Evolutionary conservation across 92 coral and sea anemone genomes (phyloP).

Genomic region (Pocillopora grandis): DNA sequence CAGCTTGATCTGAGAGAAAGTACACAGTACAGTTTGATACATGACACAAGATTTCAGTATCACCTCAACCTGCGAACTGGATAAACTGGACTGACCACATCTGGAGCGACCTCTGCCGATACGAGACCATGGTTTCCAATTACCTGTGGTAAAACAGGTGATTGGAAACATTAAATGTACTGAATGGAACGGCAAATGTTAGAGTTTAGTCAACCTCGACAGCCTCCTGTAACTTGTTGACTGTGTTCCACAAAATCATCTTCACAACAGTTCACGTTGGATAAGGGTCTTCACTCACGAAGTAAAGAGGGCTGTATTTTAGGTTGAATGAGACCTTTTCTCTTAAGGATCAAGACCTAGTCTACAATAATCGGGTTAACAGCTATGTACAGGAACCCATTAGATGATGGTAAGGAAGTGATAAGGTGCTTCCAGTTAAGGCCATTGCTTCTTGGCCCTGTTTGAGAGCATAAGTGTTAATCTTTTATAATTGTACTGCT

Average conservation of each 20-base stretch:
- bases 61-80: slow-evolving; percentile 63
- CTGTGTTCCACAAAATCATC: not conserved
- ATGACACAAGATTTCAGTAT: slow-evolving; percentile 89
- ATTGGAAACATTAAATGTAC: not conserved
- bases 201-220: not conserved
- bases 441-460: no score
- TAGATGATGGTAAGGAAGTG: no score
- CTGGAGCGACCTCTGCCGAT: slow-evolving; percentile 50
- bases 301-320: no score
- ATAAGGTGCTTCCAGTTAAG: no score
- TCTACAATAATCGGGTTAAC: no score
- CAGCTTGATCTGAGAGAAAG: slow-evolving; percentile 90
- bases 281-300: no score
- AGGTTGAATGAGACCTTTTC: no score
- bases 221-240: not conserved
- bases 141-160: slow-evolving; percentile 49
- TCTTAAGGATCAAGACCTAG: no score
- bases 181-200: not conserved
- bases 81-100: slow-evolving; percentile 27
- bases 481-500: no score
- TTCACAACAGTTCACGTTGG: no score
- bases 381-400: no score
- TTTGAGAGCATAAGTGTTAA: no score
- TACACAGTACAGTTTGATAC: slow-evolving; percentile 82
- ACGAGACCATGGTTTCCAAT: slow-evolving; percentile 72